A percentile compares a stretch with the other conserved stretches of the same genome.
phyloP scores from a whole-genome alignment of 2,113 vertebrate genomes.

The Myrmecobius fasciatus region DNA sequence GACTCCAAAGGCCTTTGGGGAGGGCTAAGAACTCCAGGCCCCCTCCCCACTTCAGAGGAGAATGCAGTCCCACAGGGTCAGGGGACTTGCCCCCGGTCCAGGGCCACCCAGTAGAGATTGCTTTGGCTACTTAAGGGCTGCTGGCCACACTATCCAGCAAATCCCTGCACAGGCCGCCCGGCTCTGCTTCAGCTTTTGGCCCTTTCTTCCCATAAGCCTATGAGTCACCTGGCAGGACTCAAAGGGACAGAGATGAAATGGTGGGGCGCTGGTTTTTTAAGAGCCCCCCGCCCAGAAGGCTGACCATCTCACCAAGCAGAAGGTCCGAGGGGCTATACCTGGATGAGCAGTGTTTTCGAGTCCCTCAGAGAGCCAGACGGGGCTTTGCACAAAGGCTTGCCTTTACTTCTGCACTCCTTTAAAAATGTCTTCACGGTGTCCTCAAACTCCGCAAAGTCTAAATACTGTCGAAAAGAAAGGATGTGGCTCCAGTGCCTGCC shows the following conservation, averaged over 20 bases:
- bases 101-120: no score
- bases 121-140: not conserved
- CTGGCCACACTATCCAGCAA: no score
- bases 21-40: no score
- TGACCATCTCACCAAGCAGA: no score
- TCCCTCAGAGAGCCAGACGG: conserved; percentile 80
- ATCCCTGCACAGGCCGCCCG: not conserved
- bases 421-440: conserved; percentile 91
- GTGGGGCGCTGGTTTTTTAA: no score
- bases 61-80: no score
- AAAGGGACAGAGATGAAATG: not conserved
- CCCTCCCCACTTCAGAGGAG: no score
- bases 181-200: not conserved
- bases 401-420: conserved; percentile 93
- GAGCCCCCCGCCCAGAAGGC: not conserved
- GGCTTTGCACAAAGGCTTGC: conserved; percentile 88
- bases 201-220: not conserved
- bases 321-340: conserved; percentile 84
- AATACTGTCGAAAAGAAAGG: conserved; percentile 86
- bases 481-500: not conserved
- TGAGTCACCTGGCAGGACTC: not conserved
- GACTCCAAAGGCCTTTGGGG: no score
- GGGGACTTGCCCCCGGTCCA: no score
- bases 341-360: conserved; percentile 82
- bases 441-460: conserved; percentile 93